These are phyloP conservation scores for Himalopsyche japonica DNA, from an alignment of 2,888 invertebrate species.

Conservation along the genomic window DNA sequence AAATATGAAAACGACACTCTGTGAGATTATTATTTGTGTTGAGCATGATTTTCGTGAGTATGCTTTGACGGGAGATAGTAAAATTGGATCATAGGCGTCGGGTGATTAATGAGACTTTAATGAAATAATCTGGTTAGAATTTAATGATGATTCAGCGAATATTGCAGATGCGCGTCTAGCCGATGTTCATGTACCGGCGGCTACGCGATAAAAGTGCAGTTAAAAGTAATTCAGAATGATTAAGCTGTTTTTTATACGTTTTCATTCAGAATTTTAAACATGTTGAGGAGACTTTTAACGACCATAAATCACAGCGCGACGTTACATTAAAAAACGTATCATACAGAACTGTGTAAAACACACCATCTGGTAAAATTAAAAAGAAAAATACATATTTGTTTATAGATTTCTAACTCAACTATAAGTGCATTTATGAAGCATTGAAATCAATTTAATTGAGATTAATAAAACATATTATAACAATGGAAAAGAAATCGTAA, in stretches of 20 bases:
- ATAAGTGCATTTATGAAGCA: too few species aligned
- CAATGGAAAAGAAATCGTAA: too few species aligned
- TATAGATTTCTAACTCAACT: too few species aligned
- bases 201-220: neutral
- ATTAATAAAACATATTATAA: too few species aligned
- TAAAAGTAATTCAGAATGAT: neutral
- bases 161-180: neutral
- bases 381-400: too few species aligned
- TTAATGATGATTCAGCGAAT: conserved; percentile 27
- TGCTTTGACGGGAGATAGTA: neutral
- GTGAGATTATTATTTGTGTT: neutral
- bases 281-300: neutral
- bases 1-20: neutral
- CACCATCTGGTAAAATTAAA: too few species aligned
- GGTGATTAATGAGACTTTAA: conserved; percentile 35
- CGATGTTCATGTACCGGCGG: neutral
- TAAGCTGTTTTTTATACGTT: neutral
- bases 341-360: too few species aligned
- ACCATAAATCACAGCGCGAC: neutral
- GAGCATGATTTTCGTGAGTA: neutral
- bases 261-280: neutral
- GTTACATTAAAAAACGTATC: neutral
- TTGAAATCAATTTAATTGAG: too few species aligned
- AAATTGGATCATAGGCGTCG: conserved; percentile 10
- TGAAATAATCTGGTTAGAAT: conserved; percentile 34